These are phyloP conservation scores for Corydoras sp. DNA, from an alignment of 2,113 vertebrate genomes.

Conservation along the genomic window DNA sequence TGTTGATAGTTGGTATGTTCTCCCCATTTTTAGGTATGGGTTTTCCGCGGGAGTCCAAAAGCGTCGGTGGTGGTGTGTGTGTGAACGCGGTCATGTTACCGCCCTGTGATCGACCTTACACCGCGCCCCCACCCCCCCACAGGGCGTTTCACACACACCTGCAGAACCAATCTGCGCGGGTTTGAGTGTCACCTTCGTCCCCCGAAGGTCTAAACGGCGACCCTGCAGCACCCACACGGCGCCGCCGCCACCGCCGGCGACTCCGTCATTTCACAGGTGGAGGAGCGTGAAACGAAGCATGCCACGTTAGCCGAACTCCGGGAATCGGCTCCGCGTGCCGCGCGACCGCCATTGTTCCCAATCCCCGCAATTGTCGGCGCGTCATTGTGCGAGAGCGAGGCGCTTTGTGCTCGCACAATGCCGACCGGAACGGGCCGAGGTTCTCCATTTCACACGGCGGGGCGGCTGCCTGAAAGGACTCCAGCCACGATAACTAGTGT, in stretches of 20 bases:
- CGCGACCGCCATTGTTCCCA: not conserved
- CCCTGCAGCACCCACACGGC: not conserved
- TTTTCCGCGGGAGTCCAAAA: no score
- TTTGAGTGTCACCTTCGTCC: not conserved
- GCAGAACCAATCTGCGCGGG: no score
- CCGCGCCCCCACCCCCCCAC: no score
- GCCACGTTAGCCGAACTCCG: not conserved
- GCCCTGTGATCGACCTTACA: no score
- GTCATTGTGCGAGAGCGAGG: conserved; percentile 33
- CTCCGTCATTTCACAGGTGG: not conserved
- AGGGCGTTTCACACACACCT: no score
- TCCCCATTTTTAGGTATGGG: no score
- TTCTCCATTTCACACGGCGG: conserved; percentile 36
- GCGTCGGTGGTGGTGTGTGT: no score
- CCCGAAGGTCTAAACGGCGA: not conserved
- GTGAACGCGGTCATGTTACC: no score
- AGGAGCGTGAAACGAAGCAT: not conserved
- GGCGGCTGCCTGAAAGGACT: not conserved
- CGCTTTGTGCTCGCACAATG: conserved; percentile 26
- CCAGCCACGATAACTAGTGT: no score
- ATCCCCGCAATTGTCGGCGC: not conserved
- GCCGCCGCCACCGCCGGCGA: not conserved
- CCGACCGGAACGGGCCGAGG: conserved; percentile 49
- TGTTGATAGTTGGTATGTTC: no score
- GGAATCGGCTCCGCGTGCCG: not conserved